Base-by-base conservation (phyloP, 2,797 vertebrate species). In the Oreonectes daqikongensis region DNA sequence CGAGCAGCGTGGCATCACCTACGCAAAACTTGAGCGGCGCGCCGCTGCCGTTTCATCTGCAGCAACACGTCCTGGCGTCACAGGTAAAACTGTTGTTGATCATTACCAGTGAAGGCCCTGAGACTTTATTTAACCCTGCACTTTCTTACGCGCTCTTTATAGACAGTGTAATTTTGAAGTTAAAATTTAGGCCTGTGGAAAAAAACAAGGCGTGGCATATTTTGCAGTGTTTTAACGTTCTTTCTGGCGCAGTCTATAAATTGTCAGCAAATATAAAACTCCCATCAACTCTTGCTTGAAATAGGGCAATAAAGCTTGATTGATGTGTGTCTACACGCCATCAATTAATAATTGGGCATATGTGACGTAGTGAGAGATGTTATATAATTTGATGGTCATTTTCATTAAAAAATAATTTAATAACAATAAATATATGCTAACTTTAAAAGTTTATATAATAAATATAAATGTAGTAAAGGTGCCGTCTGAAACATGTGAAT, bases 31-130 rank as follows among this genome's bases (percentile, higher is more conserved):
- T 99, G 77, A 89, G 94, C 0, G 96, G 95, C 75, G 91, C 93
- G 0, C 94, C 94, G 0, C 85, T 98, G 81, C 97, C 97, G 24
- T 99, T 98, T 84, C 97, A 98, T 87, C 94, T 99, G 83, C 97
- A 99, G 88, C 97, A 98, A 87, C 97, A 99, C 11, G 94, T 98
- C 85, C 87, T 99, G 89, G 97, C 97, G 69, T 97, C 97, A 0
- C 97, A 98, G 97, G 97, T 99, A 95, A 87, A 72, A 18, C 59
- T 18, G 10, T n/a, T 76, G 5, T 9, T 24, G 4, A 15, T 59
- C 20, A 73, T 67, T 12, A 65, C n/a, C 42, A 26, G 2, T 38
- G 32, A 53, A 14, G 32, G n/a, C n/a, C n/a, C n/a, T n/a, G 26
- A 61, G 2, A 20, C 4, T 22, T 15, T 11, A 9, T 22, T 61